phyloP scores from a whole-genome alignment of 2,888 invertebrate species.

The Desoria tigrina region DNA sequence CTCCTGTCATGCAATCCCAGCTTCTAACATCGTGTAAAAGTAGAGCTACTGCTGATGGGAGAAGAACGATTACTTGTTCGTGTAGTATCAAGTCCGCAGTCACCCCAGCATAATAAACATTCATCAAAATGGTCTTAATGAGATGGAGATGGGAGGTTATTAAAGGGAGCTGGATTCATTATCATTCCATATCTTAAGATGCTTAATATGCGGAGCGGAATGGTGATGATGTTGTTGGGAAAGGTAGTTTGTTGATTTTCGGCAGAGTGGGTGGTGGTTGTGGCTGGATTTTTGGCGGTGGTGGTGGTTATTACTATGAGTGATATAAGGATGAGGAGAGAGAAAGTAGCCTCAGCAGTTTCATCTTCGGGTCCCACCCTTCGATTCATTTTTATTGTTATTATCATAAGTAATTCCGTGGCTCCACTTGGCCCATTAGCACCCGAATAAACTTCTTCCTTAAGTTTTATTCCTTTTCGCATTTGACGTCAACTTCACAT shows the following conservation, averaged over 20 bases:
- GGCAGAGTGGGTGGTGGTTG: too few relatives aligned
- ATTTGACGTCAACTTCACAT: neutral
- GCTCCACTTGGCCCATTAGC: constrained; percentile 9
- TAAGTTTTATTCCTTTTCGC: constrained; percentile 3
- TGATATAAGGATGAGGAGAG: too few relatives aligned
- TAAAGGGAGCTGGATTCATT: neutral
- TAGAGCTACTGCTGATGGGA: too few relatives aligned
- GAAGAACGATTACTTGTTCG: too few relatives aligned
- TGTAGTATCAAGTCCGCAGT: too few relatives aligned
- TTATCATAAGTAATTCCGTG: constrained; percentile 33
- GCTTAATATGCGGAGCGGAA: neutral
- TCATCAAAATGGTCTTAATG: constrained; percentile 38
- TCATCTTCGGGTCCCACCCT: neutral
- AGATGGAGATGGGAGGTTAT: constrained; percentile 27
- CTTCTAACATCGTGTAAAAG: too few relatives aligned
- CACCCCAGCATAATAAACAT: neutral
- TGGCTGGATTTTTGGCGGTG: too few relatives aligned
- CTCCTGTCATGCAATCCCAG: too few relatives aligned
- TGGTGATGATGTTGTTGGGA: neutral
- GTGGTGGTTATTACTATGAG: too few relatives aligned
- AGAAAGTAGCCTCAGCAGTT: neutral
- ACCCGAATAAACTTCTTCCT: neutral
- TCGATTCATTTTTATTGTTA: constrained; percentile 40
- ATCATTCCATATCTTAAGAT: neutral
- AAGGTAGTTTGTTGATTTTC: constrained; percentile 9